Conservation (phyloP, 2,113 vertebrate genomes). For the Puntigrus tetrazona region DNA sequence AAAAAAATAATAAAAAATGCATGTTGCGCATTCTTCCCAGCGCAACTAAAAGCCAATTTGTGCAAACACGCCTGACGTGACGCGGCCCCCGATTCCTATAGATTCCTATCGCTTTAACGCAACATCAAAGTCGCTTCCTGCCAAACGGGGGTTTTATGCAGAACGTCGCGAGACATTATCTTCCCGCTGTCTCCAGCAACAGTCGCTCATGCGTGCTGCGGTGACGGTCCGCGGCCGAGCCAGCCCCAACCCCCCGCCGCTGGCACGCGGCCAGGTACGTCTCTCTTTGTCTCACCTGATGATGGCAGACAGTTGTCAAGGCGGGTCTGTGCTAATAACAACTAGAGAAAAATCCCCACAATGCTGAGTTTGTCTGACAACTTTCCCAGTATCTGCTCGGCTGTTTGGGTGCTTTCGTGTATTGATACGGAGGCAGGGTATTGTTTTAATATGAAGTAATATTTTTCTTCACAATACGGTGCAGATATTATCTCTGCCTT, state of each 20-base stretch:
- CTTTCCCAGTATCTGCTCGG: not conserved
- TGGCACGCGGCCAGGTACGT: constrained; percentile 78
- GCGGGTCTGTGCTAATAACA: constrained; percentile 8
- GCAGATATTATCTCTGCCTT: not conserved
- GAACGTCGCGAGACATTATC: constrained; percentile 61
- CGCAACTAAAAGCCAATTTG: constrained; percentile 77
- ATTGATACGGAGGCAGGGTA: not conserved
- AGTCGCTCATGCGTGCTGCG: constrained; percentile 53
- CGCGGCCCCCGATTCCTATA: constrained; percentile 73
- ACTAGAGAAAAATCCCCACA: not conserved
- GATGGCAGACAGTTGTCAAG: constrained; percentile 73
- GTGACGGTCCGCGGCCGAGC: constrained; percentile 70
- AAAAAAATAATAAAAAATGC: constrained; percentile 62
- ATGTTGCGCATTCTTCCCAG: constrained; percentile 82
- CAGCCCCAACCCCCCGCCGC: constrained; percentile 29
- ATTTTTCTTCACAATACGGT: not conserved
- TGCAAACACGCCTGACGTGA: constrained; percentile 73
- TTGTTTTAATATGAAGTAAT: no score
- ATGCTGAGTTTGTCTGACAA: not conserved
- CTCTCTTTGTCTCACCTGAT: constrained; percentile 73
- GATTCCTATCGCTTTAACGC: constrained; percentile 79
- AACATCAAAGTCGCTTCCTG: constrained; percentile 79
- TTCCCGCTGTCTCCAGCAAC: constrained; percentile 3
- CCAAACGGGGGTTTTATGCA: constrained; percentile 58
- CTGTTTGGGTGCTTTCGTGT: not conserved